Base-by-base conservation (phyloP, 2,888 invertebrate species). In the Drosophila macrospina region DNA sequence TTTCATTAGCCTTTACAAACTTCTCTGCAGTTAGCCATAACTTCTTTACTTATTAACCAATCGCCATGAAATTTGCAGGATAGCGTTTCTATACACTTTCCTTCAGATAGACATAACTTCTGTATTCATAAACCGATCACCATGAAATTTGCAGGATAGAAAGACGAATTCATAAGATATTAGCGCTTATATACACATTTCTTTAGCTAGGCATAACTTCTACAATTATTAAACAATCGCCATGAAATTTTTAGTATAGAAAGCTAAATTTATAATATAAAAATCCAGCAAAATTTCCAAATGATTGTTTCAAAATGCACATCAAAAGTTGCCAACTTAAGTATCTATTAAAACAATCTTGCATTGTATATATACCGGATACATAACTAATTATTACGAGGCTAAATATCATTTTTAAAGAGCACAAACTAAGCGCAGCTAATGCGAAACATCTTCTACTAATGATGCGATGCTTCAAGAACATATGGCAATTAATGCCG, bases 391-490 rank as follows among this genome's bases (percentile, higher is more conserved):
- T 52, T 51, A 74, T 52, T 52, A 36, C 28, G 20, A 41, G 34
- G 50, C 54, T 47, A 55, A 57, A 24, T 44, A 63, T 32, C 8
- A 26, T 30, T 59, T 56, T 37, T 15, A 60, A 44, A 41, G 57
- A 63, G 60, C 13, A 48, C 6, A 66, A 85, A 74, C 86, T 64
- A 71, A 75, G 74, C 80, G 76, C 50, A 79, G 41, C 88, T 72
- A 74, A 88, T 85, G 74, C 41, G 48, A 34, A 69, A 74, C 52
- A 47, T 67, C 42, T 51, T 64, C 15, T 1, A 16, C 50, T 56
- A 82, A 85, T 67, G 88, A 72, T 64, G 67, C 76, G 54, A 47
- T 13, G 50, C 69, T 54, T 74, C 57, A 61, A 30, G 60, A 52
- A 15, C 10, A 56, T 56, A 37, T 63, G 15, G n/a, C 37, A 52